These are phyloP conservation scores for Aulostomus chinensis DNA, from an alignment of 2,797 vertebrate species.

Conservation along the genomic window DNA sequence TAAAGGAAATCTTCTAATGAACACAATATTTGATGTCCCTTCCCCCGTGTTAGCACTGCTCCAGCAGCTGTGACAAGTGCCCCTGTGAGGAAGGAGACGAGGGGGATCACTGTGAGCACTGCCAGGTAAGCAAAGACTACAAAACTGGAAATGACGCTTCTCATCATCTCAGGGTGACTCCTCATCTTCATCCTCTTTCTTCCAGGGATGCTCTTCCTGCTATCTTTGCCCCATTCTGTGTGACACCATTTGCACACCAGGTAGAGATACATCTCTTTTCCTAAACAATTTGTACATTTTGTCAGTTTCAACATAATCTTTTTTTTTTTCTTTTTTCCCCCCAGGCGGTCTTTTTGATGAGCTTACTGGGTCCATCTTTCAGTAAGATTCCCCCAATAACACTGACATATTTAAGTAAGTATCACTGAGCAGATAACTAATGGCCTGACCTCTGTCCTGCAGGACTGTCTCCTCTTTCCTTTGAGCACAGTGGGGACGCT, in stretches of 20 bases:
- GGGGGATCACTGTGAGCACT: slow-evolving; percentile 80
- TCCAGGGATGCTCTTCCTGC: slow-evolving; percentile 83
- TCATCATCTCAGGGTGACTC: no score
- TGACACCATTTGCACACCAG: slow-evolving; percentile 86
- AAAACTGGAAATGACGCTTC: no score
- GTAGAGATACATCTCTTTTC: slow-evolving; percentile 49
- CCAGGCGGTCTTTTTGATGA: slow-evolving; percentile 84
- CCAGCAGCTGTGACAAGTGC: slow-evolving; percentile 65
- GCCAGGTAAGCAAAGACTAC: slow-evolving; percentile 84
- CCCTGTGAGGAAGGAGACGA: slow-evolving; percentile 75
- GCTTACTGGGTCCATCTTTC: slow-evolving; percentile 78
- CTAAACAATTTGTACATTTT: neutral
- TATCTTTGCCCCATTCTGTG: slow-evolving; percentile 86
- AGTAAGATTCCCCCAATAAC: slow-evolving; percentile 62
- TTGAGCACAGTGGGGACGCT: slow-evolving; percentile 33
- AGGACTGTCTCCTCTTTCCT: slow-evolving; percentile 69
- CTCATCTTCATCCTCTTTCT: neutral
- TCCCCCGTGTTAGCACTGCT: slow-evolving; percentile 63
- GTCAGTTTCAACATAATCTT: neutral
- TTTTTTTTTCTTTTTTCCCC: slow-evolving; percentile 17
- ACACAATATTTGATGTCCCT: no score
- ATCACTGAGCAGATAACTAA: neutral
- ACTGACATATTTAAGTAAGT: no score
- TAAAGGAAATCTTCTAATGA: neutral
- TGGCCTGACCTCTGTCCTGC: slow-evolving; percentile 3